A percentile compares a stretch with the other conserved stretches of the same genome.
Conservation (phyloP, 2,888 invertebrate species). For the Cerceris ruficornis region DNA sequence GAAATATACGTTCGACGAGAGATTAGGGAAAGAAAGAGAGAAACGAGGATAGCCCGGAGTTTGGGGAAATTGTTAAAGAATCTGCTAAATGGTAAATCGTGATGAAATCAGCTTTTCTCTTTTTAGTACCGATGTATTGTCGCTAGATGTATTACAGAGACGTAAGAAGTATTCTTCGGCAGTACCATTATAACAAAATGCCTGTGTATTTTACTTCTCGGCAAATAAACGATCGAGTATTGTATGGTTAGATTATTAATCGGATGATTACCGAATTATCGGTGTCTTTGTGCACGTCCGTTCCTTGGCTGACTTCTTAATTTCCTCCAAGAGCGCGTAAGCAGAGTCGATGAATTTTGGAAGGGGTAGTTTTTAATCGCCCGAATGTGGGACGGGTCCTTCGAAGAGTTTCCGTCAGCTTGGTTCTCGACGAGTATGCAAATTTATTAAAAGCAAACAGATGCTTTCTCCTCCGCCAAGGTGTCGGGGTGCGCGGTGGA, state of each 20-base stretch:
- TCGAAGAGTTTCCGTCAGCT: no score
- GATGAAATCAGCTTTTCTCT: constrained; percentile 65
- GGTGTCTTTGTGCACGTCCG: background rate
- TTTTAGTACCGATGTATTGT: constrained; percentile 68
- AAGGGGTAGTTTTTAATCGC: no score
- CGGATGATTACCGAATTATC: background rate
- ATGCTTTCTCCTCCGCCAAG: no score
- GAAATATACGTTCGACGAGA: background rate
- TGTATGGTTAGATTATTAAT: constrained; percentile 39
- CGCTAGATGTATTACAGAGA: constrained; percentile 68
- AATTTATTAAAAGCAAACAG: no score
- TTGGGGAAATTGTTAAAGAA: constrained; percentile 55
- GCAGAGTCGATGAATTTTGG: no score
- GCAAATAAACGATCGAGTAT: constrained; percentile 68
- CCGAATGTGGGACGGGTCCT: no score
- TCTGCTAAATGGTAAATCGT: constrained; percentile 50
- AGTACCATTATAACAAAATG: constrained; percentile 64
- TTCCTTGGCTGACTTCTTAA: no score
- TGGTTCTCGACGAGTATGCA: no score
- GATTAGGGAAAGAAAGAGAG: constrained; percentile 1
- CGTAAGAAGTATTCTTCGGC: constrained; percentile 60
- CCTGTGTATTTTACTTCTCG: constrained; percentile 71
- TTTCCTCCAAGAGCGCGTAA: no score
- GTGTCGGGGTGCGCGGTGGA: no score
- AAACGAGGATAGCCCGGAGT: background rate